phyloP scores from a whole-genome alignment of 2,888 invertebrate genomes.

The Caenorhabditis parvicauda region DNA sequence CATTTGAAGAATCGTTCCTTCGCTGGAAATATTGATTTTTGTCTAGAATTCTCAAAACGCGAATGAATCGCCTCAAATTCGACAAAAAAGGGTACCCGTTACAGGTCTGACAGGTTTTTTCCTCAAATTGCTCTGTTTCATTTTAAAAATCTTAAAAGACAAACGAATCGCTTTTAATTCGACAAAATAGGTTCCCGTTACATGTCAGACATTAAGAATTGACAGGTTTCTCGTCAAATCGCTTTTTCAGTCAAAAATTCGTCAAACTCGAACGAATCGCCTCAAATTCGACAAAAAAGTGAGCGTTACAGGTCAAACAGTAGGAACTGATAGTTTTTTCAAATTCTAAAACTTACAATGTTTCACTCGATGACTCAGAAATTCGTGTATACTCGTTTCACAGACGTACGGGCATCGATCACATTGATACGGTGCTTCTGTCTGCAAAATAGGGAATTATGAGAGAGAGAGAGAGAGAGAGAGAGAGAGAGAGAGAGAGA shows the following conservation, averaged over 20 bases:
- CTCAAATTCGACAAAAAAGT: background rate
- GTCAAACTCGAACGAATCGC: background rate
- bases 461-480: background rate
- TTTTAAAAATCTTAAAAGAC: too few species aligned
- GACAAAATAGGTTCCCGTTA: too few species aligned
- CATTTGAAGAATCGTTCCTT: conserved; percentile 67
- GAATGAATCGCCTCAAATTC: background rate
- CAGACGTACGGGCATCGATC: conserved; percentile 69
- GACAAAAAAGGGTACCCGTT: background rate
- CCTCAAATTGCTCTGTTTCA: too few species aligned
- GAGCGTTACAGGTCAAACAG: conserved; percentile 1
- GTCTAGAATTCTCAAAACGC: background rate
- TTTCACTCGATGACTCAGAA: conserved; percentile 70
- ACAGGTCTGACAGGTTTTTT: conserved; percentile 1
- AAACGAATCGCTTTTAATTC: background rate
- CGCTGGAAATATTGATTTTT: conserved; percentile 38
- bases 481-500: too few species aligned
- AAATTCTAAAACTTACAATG: conserved; percentile 66
- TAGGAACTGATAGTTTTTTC: too few species aligned
- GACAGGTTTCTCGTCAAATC: conserved; percentile 61
- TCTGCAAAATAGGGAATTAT: conserved; percentile 17
- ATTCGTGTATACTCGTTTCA: conserved; percentile 67
- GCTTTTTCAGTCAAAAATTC: background rate
- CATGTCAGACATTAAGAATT: too few species aligned
- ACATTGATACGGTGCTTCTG: conserved; percentile 72